These are phyloP conservation scores for Spermophilus dauricus DNA, from an alignment of 2,113 vertebrate species.

Conservation along the genomic window DNA sequence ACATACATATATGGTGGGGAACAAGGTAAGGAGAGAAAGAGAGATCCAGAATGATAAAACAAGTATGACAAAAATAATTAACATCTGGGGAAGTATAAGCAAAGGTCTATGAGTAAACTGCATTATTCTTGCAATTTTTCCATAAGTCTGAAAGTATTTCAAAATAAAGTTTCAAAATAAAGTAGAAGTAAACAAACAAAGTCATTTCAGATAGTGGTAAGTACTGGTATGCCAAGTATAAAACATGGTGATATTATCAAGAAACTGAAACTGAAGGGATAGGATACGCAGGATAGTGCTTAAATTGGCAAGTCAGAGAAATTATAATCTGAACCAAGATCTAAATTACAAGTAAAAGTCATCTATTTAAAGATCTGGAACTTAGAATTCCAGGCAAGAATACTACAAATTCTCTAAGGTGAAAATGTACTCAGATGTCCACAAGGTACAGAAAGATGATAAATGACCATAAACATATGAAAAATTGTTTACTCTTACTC, in stretches of 20 bases:
- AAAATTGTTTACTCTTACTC: not conserved
- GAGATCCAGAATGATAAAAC: not conserved
- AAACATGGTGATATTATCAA: not conserved
- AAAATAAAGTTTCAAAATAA: not conserved
- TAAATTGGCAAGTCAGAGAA: not conserved
- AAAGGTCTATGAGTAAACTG: not conserved
- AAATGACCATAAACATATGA: not conserved
- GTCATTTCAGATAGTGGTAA: not conserved
- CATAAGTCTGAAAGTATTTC: not conserved
- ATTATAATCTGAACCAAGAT: not conserved
- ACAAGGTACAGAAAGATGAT: not conserved
- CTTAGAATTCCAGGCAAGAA: not conserved
- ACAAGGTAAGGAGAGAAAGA: too few relatives aligned
- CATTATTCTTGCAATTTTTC: not conserved
- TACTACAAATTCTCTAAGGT: not conserved
- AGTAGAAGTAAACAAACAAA: not conserved
- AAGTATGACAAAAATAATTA: not conserved
- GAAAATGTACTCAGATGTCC: not conserved
- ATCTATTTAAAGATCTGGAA: not conserved
- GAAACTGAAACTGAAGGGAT: not conserved
- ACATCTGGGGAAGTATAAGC: not conserved
- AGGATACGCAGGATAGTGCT: not conserved
- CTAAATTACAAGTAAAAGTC: not conserved
- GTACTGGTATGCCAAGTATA: not conserved
- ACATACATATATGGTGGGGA: not conserved